phyloP scores from a whole-genome alignment of 2,888 invertebrate genomes.

The Ennomos quercinarius region DNA sequence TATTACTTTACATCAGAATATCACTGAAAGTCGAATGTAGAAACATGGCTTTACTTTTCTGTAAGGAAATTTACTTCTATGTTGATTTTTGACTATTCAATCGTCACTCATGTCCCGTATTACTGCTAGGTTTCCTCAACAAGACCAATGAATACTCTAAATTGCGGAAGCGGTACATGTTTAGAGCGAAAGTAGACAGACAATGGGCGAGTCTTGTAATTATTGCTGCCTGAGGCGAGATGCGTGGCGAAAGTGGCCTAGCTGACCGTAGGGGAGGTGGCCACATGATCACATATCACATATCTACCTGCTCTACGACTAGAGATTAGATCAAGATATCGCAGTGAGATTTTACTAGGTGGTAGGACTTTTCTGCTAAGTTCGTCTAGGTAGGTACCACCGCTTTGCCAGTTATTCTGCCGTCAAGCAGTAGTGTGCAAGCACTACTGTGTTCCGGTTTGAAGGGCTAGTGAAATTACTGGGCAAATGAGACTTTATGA shows the following conservation, averaged over 20 bases:
- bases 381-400: no score
- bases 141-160: constrained; percentile 37
- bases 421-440: no score
- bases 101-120: constrained; percentile 12
- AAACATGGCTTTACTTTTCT: no score
- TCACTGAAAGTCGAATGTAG: no score
- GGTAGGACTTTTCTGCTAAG: no score
- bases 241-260: constrained; percentile 65
- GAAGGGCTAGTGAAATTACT: no score
- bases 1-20: no score
- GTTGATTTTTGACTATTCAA: neutral
- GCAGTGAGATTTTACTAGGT: no score
- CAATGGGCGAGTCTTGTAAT: constrained; percentile 66
- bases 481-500: no score
- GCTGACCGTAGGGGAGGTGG: constrained; percentile 42
- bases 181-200: constrained; percentile 68
- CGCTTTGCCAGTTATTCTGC: no score
- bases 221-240: constrained; percentile 48
- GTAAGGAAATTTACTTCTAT: no score
- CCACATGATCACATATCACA: constrained; percentile 6
- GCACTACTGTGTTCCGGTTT: no score
- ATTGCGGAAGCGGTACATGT: constrained; percentile 51
- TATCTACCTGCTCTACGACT: constrained; percentile 1
- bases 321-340: constrained; percentile 7
- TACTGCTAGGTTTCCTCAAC: constrained; percentile 15